Base-by-base conservation (phyloP, 2,888 invertebrate genomes). In the Patella caerulea region DNA sequence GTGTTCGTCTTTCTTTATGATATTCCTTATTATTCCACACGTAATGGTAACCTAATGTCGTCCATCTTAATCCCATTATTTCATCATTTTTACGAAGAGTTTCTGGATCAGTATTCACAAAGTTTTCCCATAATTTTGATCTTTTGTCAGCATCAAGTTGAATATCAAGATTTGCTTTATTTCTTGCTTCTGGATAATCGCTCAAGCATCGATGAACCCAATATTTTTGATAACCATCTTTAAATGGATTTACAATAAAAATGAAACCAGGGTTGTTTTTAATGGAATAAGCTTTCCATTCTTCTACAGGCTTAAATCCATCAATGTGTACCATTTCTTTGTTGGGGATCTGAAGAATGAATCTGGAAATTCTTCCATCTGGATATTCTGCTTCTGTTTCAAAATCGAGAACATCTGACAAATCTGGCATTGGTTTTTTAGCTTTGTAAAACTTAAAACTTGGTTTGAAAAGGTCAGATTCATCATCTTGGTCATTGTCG, bases 31-130 rank as follows among this genome's bases (percentile, higher is more conserved):
- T 96, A 88, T 97, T 95, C 99, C 99, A 99, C 91, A 99, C 95
- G 92, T 99, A 98, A 92, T 99, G 99, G 91, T 98, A 98, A 17
- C 99, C 99, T 56, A 99, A 92, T 0, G 99, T 99, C 1, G 96
- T 94, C 99, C 99, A 99, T 86, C 99, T 93, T 85, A 99, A 79
- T 75, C 86, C 87, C 84, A 86, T 86, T 74, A 88, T 76, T 11
- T 86, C 79, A 77, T 86, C 85, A 56, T 86, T 83, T 74, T 85
- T 88, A n/a, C 76, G 75, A 15, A 87, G 76, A 19, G 83, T 79
- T 70, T 80, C 78, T 11, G 86, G 82, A 54, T 82, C 55, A 70
- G 77, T 79, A 15, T 81, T 69, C 0, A 81, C 79, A 81, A 85
- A 84, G 1, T 82, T 76, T 53, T 81, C 75, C 86, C 86, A 88